Conservation (phyloP, 2,888 invertebrate genomes). For the Rhingia rostrata region DNA sequence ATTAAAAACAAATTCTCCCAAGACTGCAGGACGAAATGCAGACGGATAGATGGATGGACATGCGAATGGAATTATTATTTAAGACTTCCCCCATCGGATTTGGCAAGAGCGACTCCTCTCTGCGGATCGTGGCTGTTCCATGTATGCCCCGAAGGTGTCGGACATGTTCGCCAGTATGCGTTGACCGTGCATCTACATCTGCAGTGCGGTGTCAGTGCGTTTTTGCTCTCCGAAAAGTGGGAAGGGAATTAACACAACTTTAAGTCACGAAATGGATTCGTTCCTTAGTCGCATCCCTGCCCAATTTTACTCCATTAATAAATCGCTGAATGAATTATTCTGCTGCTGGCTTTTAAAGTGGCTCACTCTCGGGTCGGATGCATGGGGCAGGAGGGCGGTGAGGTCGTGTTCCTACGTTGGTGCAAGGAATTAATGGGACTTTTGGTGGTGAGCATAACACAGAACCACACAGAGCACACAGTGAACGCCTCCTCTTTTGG, state of each 20-base stretch:
- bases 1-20: slow-evolving; percentile 83
- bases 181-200: slow-evolving; percentile 32
- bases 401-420: slow-evolving; percentile 64
- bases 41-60: slow-evolving; percentile 74
- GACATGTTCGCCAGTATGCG: slow-evolving; percentile 40
- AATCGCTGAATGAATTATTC: slow-evolving; percentile 80
- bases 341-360: slow-evolving; percentile 78
- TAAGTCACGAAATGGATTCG: slow-evolving; percentile 72
- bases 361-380: slow-evolving; percentile 51
- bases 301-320: slow-evolving; percentile 78
- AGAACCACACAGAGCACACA: slow-evolving; percentile 60
- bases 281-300: slow-evolving; percentile 60
- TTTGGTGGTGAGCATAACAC: slow-evolving; percentile 59
- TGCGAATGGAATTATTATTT: slow-evolving; percentile 76
- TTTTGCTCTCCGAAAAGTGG: slow-evolving; percentile 37
- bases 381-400: slow-evolving; percentile 18
- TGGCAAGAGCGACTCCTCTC: slow-evolving; percentile 14
- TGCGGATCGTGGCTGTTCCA: slow-evolving; percentile 24
- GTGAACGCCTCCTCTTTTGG: slow-evolving; percentile 68
- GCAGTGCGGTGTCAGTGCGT: slow-evolving; percentile 26
- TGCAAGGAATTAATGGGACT: slow-evolving; percentile 65
- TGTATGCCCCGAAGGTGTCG: slow-evolving; percentile 67
- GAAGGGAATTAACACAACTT: slow-evolving; percentile 67
- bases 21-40: slow-evolving; percentile 64
- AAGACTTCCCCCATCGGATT: slow-evolving; percentile 72